A percentile compares a stretch with the other conserved stretches of the same genome.
These are phyloP conservation scores for Scomber japonicus DNA, from an alignment of 2,113 vertebrate genomes.

Conservation along the genomic window DNA sequence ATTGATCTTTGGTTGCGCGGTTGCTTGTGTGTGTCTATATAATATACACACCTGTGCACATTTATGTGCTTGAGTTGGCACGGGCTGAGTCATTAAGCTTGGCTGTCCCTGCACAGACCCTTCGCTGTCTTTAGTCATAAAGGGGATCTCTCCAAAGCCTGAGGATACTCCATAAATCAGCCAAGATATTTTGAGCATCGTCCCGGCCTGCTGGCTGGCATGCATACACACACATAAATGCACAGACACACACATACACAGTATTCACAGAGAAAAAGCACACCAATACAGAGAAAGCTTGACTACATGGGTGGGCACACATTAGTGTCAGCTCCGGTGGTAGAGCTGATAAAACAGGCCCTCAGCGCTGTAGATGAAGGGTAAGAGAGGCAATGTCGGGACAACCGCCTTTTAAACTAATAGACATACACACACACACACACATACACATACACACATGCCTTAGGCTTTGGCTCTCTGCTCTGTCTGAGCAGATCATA, in stretches of 20 bases:
- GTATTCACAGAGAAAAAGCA: not conserved
- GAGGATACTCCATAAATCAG: slow-evolving; percentile 73
- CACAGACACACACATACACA: slow-evolving; percentile 12
- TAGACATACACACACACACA: slow-evolving; percentile 43
- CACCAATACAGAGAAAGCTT: slow-evolving; percentile 34
- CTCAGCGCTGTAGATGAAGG: slow-evolving; percentile 66
- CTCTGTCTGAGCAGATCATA: slow-evolving; percentile 68
- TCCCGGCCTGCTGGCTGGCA: slow-evolving; percentile 72
- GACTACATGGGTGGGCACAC: slow-evolving; percentile 84
- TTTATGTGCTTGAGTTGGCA: slow-evolving; percentile 59
- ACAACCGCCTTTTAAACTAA: slow-evolving; percentile 66
- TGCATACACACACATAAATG: slow-evolving; percentile 30
- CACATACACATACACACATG: slow-evolving; percentile 29
- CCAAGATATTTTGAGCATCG: slow-evolving; percentile 70
- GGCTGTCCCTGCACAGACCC: slow-evolving; percentile 65
- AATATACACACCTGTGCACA: slow-evolving; percentile 26
- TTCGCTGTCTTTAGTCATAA: slow-evolving; percentile 69
- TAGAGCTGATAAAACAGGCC: slow-evolving; percentile 75
- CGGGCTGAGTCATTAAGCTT: slow-evolving; percentile 56
- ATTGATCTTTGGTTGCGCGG: slow-evolving; percentile 24
- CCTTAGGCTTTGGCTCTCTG: slow-evolving; percentile 58
- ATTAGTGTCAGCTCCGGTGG: slow-evolving; percentile 73
- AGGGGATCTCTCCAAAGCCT: slow-evolving; percentile 70
- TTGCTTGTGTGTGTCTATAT: slow-evolving; percentile 3
- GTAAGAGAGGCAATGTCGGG: slow-evolving; percentile 65